Conservation (phyloP, 2,113 vertebrate genomes). For the Rhinoderma darwinii region DNA sequence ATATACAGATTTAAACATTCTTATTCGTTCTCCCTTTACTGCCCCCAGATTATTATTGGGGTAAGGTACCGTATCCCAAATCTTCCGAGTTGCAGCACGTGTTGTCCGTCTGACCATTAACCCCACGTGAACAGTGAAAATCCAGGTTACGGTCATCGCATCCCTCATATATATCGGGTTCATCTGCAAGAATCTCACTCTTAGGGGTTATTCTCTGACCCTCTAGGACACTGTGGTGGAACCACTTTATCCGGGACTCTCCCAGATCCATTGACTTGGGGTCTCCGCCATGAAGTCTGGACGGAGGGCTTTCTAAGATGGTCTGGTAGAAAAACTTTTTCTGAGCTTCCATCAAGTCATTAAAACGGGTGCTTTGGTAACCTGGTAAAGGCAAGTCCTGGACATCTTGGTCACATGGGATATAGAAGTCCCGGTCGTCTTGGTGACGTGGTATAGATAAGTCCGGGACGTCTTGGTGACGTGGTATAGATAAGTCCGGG, state of each 20-base stretch:
- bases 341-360: not conserved
- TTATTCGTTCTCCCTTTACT: not conserved
- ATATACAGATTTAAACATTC: too few relatives aligned
- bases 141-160: not conserved
- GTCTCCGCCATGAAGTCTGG: not conserved
- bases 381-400: not conserved
- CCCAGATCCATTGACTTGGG: not conserved
- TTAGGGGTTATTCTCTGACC: not conserved
- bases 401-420: not conserved
- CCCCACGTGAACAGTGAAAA: not conserved
- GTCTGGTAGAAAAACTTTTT: not conserved
- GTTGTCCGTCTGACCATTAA: not conserved
- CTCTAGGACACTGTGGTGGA: not conserved
- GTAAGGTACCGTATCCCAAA: conserved; percentile 2
- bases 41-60: not conserved
- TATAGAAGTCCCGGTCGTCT: too few relatives aligned
- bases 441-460: too few relatives aligned
- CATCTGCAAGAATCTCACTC: not conserved
- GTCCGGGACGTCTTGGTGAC: too few relatives aligned
- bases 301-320: not conserved
- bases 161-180: not conserved
- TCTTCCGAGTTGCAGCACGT: not conserved
- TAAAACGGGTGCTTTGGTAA: not conserved
- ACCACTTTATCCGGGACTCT: not conserved
- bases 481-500: too few relatives aligned